These are phyloP conservation scores for Megaceryle alcyon DNA, from an alignment of 2,797 vertebrate genomes.

Conservation along the genomic window DNA sequence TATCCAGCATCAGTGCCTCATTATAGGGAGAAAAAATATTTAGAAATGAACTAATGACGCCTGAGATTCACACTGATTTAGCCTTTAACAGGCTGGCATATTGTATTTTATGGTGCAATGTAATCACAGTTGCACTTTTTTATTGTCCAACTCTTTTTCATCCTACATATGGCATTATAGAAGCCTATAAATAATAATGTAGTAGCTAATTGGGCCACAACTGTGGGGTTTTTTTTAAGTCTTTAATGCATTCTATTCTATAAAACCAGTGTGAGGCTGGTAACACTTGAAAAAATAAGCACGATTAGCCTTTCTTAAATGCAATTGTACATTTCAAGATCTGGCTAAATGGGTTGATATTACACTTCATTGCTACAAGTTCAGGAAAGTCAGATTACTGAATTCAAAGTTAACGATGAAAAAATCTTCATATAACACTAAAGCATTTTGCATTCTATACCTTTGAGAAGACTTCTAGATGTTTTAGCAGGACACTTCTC, in stretches of 20 bases:
- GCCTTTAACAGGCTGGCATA: not conserved
- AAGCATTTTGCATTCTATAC: not conserved
- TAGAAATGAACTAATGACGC: not conserved
- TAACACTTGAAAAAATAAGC: not conserved
- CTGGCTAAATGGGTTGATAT: not conserved
- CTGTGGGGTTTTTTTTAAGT: not conserved
- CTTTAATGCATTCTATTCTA: not conserved
- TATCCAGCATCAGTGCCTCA: constrained; percentile 2
- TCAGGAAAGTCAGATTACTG: not conserved
- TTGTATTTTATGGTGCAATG: constrained; percentile 5
- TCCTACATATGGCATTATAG: constrained; percentile 21
- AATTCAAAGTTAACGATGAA: not conserved
- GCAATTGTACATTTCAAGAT: not conserved
- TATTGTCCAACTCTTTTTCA: not conserved
- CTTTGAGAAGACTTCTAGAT: not conserved
- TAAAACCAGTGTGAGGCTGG: not conserved
- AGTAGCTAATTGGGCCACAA: constrained; percentile 1
- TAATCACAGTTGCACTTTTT: constrained; percentile 6
- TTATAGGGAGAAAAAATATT: constrained; percentile 7
- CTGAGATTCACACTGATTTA: not conserved
- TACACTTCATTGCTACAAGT: not conserved
- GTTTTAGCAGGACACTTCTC: not conserved
- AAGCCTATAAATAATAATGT: constrained; percentile 61
- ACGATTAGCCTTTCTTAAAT: not conserved
- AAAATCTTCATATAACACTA: not conserved